A percentile compares a stretch with the other conserved stretches of the same genome.
Evolutionary conservation across 2,797 vertebrate species (phyloP).

Genomic region (Nyctibius grandis): DNA sequence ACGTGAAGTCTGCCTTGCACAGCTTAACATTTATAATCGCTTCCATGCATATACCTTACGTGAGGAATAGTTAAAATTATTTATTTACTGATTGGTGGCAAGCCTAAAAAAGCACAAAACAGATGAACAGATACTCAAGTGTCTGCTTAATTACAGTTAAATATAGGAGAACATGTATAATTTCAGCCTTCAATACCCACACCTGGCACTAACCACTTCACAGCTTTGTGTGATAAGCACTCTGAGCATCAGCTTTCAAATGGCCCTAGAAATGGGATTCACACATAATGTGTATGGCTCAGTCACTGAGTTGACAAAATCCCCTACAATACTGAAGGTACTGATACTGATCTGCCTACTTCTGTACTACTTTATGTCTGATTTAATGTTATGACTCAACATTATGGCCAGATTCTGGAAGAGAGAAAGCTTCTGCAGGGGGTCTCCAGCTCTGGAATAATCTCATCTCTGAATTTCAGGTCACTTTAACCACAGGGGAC

Average conservation of each 20-base stretch:
- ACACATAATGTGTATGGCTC: not conserved
- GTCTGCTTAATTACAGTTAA: conserved; percentile 28
- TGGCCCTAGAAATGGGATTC: not conserved
- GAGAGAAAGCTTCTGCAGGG: not conserved
- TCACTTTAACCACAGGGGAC: not conserved
- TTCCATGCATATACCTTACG: not conserved
- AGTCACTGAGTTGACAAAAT: not conserved
- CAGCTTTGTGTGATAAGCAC: not conserved
- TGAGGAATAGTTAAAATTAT: not conserved
- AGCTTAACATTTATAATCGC: not conserved
- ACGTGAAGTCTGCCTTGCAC: not conserved
- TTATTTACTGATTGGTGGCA: not conserved
- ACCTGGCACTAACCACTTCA: not conserved
- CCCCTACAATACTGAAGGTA: not conserved
- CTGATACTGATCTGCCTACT: not conserved
- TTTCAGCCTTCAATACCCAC: not conserved
- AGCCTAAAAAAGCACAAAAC: not conserved
- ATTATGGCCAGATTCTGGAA: not conserved
- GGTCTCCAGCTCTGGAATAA: not conserved
- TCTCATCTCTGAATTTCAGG: not conserved
- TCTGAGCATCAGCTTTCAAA: not conserved
- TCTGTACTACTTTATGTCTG: not conserved
- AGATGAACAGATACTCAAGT: not conserved
- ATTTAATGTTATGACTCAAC: not conserved
- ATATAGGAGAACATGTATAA: not conserved